These are phyloP conservation scores for Pocota personata DNA, from an alignment of 2,888 invertebrate species.

Conservation along the genomic window DNA sequence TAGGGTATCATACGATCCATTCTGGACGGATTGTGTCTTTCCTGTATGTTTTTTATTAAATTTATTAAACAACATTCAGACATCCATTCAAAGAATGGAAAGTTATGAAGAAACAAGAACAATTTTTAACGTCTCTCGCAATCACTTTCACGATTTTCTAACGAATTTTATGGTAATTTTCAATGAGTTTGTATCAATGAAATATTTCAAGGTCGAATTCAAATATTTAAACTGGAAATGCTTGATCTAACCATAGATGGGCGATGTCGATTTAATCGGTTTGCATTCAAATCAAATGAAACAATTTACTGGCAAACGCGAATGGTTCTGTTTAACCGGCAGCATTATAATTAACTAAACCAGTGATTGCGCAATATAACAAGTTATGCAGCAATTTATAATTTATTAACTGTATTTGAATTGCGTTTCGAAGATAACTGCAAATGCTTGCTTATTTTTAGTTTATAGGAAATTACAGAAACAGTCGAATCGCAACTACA, in stretches of 20 bases:
- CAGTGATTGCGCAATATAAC: not conserved
- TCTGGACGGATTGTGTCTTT: too few species aligned
- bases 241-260: constrained; percentile 31
- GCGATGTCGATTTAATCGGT: not conserved
- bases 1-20: too few species aligned
- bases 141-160: not conserved
- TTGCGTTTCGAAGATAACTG: not conserved
- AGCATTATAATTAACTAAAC: not conserved
- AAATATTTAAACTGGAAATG: constrained; percentile 42
- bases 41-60: too few species aligned
- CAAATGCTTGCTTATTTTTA: not conserved
- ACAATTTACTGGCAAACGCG: not conserved
- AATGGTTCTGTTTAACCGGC: not conserved
- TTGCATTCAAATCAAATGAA: not conserved
- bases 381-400: not conserved
- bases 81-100: not conserved
- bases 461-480: not conserved
- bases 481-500: not conserved
- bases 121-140: not conserved
- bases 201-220: constrained; percentile 33
- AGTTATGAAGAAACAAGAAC: not conserved
- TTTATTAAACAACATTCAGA: not conserved
- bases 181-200: not conserved
- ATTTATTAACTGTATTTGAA: not conserved
- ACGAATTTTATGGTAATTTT: not conserved